Percentiles rank a stretch among this genome's conserved stretches.
Conservation (phyloP, 2,888 invertebrate species). For the Nycteola revayana region DNA sequence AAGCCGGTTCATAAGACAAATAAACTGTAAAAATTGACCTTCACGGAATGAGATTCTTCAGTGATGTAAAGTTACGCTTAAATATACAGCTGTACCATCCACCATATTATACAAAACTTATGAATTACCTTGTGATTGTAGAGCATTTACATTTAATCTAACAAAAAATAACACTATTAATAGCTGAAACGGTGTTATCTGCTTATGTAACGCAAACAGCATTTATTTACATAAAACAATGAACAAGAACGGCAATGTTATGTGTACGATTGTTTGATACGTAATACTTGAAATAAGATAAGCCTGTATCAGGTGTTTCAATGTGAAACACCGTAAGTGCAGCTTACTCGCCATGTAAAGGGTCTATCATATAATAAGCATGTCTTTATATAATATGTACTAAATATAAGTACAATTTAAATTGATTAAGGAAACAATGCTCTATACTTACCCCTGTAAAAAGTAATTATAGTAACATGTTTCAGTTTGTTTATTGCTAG, state of each 20-base stretch:
- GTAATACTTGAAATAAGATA: conserved; percentile 52
- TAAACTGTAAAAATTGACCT: conserved; percentile 38
- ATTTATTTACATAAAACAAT: conserved; percentile 28
- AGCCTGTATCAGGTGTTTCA: conserved; percentile 33
- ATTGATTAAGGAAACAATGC: too few relatives aligned
- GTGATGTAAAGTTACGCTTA: too few relatives aligned
- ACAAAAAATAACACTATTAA: conserved; percentile 12
- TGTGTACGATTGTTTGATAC: conserved; percentile 31
- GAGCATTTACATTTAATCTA: too few relatives aligned
- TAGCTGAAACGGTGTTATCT: conserved; percentile 14
- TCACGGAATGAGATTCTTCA: conserved; percentile 34
- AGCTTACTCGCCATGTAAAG: conserved; percentile 30
- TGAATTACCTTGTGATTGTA: too few relatives aligned
- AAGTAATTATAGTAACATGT: too few relatives aligned
- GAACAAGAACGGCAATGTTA: conserved; percentile 19
- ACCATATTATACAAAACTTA: too few relatives aligned
- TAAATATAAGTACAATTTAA: too few relatives aligned
- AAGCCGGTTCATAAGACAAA: conserved; percentile 13
- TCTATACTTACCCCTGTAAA: too few relatives aligned
- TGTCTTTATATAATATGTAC: too few relatives aligned
- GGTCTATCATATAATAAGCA: too few relatives aligned
- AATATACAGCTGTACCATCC: too few relatives aligned
- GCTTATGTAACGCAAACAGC: conserved; percentile 10
- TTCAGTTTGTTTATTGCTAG: too few relatives aligned
- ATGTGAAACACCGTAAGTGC: conserved; percentile 53